Conservation (phyloP, 2,888 invertebrate genomes). For the Caenorhabditis afra region DNA sequence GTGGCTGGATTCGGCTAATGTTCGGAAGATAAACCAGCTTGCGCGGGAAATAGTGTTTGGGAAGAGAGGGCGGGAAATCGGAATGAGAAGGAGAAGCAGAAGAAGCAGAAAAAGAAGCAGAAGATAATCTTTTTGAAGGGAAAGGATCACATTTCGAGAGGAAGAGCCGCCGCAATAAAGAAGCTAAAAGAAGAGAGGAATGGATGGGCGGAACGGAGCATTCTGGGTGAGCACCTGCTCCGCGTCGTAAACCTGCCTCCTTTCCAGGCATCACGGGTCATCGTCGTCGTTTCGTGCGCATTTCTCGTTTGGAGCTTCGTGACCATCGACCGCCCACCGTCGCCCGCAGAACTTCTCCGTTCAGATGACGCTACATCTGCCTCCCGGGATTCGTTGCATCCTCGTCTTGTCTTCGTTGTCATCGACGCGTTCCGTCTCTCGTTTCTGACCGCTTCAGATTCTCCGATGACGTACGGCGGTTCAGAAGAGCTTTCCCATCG, state of each 20-base stretch:
- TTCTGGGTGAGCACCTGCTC: slow-evolving; percentile 23
- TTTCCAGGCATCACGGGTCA: slow-evolving; percentile 34
- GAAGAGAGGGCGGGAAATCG: slow-evolving; percentile 10
- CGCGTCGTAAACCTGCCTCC: background rate
- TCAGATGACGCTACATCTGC: slow-evolving; percentile 9
- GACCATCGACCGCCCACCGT: slow-evolving; percentile 6
- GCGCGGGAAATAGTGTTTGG: background rate
- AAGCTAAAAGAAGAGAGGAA: slow-evolving; percentile 21
- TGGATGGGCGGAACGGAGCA: background rate
- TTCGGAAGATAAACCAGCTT: slow-evolving; percentile 48
- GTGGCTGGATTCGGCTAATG: slow-evolving; percentile 31
- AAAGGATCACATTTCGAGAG: slow-evolving; percentile 15
- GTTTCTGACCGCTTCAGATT: slow-evolving; percentile 62
- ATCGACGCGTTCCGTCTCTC: slow-evolving; percentile 75
- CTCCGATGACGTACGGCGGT: slow-evolving; percentile 61
- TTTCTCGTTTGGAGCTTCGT: slow-evolving; percentile 48
- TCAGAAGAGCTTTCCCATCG: too few species aligned
- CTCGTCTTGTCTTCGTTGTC: slow-evolving; percentile 70
- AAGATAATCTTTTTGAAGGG: slow-evolving; percentile 14
- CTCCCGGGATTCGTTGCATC: background rate
- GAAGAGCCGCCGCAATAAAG: background rate
- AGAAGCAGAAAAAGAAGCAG: too few species aligned
- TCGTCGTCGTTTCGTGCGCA: slow-evolving; percentile 27
- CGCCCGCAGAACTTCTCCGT: slow-evolving; percentile 9
- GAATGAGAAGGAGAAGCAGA: slow-evolving; percentile 17